Evolutionary conservation across 2,113 vertebrate genomes (phyloP).

Genomic region (Bothrops jararaca): DNA sequence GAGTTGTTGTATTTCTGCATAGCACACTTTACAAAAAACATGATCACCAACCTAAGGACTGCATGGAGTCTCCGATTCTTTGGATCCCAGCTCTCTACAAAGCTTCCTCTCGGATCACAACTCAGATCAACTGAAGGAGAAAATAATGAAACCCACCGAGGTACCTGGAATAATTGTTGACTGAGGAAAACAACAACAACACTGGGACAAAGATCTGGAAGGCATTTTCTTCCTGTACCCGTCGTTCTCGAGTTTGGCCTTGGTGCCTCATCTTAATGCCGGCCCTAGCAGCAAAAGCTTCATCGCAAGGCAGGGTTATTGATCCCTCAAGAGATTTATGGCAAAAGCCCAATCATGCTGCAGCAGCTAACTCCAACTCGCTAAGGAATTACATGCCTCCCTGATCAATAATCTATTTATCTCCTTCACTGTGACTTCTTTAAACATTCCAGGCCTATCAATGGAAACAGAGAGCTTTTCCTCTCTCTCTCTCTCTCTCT

Average conservation of each 20-base stretch:
- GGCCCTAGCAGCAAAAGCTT: constrained; percentile 46
- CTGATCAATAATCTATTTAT: constrained; percentile 79
- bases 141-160: neutral
- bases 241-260: neutral
- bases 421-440: constrained; percentile 74
- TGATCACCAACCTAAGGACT: neutral
- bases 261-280: neutral
- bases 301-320: constrained; percentile 44
- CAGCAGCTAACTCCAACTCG: constrained; percentile 75
- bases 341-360: constrained; percentile 65
- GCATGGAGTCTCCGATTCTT: neutral
- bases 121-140: neutral
- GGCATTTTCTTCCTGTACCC: neutral
- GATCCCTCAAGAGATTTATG: constrained; percentile 72
- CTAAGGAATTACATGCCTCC: constrained; percentile 77
- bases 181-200: neutral
- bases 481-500: neutral
- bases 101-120: neutral
- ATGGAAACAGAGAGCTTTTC: constrained; percentile 69
- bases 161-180: neutral
- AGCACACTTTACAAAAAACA: neutral
- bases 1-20: neutral
- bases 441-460: constrained; percentile 71
- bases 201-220: neutral
- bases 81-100: neutral